These are phyloP conservation scores for Catharus bicknelli DNA, from an alignment of 2,113 vertebrate genomes.

Conservation along the genomic window DNA sequence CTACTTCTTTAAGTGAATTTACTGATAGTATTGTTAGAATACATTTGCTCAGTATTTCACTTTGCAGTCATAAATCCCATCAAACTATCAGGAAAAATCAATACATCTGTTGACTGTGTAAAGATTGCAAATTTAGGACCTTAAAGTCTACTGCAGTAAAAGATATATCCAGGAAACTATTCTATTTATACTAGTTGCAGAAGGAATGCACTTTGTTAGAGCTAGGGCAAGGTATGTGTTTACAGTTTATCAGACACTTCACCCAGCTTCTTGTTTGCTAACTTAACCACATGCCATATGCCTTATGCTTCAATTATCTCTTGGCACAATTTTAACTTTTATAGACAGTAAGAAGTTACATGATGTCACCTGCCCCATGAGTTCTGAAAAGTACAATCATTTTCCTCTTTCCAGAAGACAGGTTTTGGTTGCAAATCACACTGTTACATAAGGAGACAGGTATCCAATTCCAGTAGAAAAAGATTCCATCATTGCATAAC, in stretches of 20 bases:
- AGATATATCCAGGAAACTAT: not conserved
- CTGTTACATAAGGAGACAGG: not conserved
- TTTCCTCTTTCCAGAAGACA: not conserved
- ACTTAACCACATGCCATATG: not conserved
- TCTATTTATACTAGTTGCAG: not conserved
- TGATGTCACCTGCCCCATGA: not conserved
- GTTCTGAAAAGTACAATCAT: not conserved
- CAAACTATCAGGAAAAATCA: conserved; percentile 38
- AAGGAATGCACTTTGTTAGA: not conserved
- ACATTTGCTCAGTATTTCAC: not conserved
- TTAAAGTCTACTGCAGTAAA: not conserved
- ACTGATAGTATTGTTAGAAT: not conserved
- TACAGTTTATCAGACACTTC: not conserved
- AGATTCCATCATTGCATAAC: not conserved
- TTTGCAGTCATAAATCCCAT: conserved; percentile 10
- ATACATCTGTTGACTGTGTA: not conserved
- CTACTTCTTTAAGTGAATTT: not conserved
- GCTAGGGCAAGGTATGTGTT: not conserved
- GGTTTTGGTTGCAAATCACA: not conserved
- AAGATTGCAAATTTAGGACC: conserved; percentile 6
- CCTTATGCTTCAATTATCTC: not conserved
- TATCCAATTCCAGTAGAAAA: not conserved
- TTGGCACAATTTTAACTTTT: not conserved
- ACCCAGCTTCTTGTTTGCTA: not conserved
- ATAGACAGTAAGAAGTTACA: not conserved